Conservation (phyloP, 2,113 vertebrate species). For the Calypte anna region DNA sequence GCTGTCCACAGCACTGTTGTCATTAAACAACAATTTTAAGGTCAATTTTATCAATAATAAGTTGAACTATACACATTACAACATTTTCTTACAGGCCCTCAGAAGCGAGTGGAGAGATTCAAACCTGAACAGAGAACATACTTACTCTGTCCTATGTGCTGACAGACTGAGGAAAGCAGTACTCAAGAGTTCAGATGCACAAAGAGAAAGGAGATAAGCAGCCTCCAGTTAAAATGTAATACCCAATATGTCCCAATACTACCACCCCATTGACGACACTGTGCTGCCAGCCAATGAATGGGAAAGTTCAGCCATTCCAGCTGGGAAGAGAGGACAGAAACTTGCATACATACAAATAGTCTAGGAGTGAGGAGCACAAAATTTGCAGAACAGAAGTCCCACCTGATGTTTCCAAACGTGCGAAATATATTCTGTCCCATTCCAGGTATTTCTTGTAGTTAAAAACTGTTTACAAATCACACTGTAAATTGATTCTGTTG, state of each 20-base stretch:
- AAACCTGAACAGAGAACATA: background rate
- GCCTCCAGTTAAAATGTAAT: background rate
- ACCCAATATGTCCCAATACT: background rate
- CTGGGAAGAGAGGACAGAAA: background rate
- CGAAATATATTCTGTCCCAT: background rate
- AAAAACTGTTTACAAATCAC: background rate
- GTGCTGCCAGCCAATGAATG: conserved; percentile 31
- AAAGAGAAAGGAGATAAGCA: conserved; percentile 13
- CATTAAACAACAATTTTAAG: background rate
- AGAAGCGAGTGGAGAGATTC: background rate
- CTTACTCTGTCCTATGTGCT: conserved; percentile 7
- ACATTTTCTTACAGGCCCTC: background rate
- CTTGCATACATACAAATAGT: background rate
- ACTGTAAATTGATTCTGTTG: background rate
- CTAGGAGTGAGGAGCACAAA: background rate
- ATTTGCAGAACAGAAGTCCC: background rate
- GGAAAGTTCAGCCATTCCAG: background rate
- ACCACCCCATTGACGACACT: background rate
- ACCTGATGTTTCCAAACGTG: background rate
- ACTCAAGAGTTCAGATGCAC: background rate
- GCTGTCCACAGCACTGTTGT: background rate
- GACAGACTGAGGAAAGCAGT: background rate
- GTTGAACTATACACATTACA: background rate
- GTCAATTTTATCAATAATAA: background rate
- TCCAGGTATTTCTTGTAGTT: background rate